A percentile compares a stretch with the other conserved stretches of the same genome.
Evolutionary conservation across 2,797 vertebrate species (phyloP).

Genomic region (Rallus crepitans): DNA sequence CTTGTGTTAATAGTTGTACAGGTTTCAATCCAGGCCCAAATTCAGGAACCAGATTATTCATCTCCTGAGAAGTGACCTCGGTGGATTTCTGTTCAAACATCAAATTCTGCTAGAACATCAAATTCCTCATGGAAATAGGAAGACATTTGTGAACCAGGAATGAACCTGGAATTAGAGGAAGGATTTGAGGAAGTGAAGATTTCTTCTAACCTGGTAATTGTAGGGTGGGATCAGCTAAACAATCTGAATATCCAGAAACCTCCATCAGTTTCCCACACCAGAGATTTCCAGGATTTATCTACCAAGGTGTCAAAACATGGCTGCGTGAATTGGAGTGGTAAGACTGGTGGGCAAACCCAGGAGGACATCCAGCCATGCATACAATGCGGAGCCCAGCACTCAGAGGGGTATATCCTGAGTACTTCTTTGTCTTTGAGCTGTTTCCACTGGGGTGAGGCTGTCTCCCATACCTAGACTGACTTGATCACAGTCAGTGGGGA

Average conservation of each 20-base stretch:
- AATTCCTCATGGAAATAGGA: neutral
- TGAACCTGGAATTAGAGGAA: neutral
- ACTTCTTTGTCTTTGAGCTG: neutral
- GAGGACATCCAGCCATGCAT: neutral
- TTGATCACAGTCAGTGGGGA: neutral
- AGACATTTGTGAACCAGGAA: neutral
- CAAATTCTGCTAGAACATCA: neutral
- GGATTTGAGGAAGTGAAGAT: neutral
- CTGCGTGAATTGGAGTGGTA: neutral
- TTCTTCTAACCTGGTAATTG: neutral
- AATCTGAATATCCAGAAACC: neutral
- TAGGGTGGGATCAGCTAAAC: neutral
- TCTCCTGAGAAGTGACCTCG: neutral
- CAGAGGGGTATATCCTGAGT: too few species aligned
- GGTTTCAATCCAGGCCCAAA: neutral
- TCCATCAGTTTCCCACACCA: neutral
- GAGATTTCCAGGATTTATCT: neutral
- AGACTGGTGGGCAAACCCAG: neutral
- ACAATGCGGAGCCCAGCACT: fast-evolving
- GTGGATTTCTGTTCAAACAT: neutral
- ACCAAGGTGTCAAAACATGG: fast-evolving
- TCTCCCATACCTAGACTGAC: neutral
- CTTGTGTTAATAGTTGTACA: neutral
- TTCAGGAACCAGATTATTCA: neutral
- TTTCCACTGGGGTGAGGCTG: neutral